A percentile compares a stretch with the other conserved stretches of the same genome.
These are phyloP conservation scores for Epinephelus coioides DNA, from an alignment of 2,797 vertebrate genomes.

Conservation along the genomic window DNA sequence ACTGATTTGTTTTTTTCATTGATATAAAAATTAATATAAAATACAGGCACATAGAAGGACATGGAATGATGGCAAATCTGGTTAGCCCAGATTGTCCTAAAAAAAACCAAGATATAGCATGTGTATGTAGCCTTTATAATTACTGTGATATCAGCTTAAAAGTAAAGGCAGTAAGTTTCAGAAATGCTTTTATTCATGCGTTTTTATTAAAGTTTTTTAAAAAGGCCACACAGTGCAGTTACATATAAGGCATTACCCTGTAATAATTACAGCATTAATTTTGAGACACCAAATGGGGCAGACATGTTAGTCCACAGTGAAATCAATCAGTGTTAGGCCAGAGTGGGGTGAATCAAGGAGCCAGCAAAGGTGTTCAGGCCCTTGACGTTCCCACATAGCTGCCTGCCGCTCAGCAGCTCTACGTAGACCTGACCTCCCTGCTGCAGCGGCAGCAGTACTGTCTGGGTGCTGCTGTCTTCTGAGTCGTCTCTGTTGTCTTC, in stretches of 20 bases:
- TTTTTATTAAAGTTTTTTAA: background rate
- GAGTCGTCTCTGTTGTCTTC: slow-evolving; percentile 75
- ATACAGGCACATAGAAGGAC: too few relatives aligned
- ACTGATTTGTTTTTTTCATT: too few relatives aligned
- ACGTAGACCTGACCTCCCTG: slow-evolving; percentile 70
- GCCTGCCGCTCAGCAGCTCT: slow-evolving; percentile 59
- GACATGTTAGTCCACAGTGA: background rate
- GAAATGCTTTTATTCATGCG: too few relatives aligned
- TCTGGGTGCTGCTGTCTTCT: slow-evolving; percentile 73
- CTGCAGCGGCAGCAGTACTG: slow-evolving; percentile 55
- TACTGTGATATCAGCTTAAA: too few relatives aligned
- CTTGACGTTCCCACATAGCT: slow-evolving; percentile 55
- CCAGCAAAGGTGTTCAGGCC: slow-evolving; percentile 72
- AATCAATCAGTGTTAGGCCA: background rate
- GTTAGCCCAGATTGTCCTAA: too few relatives aligned
- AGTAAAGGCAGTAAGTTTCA: too few relatives aligned
- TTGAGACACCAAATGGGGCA: background rate
- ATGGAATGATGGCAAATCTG: too few relatives aligned
- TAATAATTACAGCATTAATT: background rate
- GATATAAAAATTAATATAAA: too few relatives aligned
- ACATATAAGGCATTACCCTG: background rate
- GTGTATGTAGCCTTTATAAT: too few relatives aligned
- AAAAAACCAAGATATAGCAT: too few relatives aligned
- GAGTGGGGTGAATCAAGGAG: slow-evolving; percentile 49
- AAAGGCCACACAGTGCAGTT: background rate